Conservation (phyloP, 2,113 vertebrate genomes). For the Sterna hirundo region DNA sequence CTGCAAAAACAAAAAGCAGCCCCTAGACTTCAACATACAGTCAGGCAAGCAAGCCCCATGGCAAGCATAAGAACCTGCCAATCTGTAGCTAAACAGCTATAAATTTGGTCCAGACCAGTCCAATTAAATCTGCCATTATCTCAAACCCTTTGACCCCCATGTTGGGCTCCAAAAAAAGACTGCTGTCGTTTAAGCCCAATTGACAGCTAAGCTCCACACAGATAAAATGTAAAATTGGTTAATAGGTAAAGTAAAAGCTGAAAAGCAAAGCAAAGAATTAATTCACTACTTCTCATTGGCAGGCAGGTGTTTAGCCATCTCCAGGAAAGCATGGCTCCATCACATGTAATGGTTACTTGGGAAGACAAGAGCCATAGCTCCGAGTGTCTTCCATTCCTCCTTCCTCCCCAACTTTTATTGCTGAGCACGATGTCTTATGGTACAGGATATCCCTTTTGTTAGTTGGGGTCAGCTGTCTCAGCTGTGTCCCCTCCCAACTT, state of each 20-base stretch:
- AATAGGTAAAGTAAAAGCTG: background rate
- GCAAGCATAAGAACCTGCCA: background rate
- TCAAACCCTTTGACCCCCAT: background rate
- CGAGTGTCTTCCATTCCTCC: background rate
- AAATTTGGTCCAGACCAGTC: background rate
- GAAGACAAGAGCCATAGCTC: background rate
- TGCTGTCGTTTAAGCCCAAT: fast-evolving
- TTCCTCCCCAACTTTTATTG: background rate
- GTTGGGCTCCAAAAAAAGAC: background rate
- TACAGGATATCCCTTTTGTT: background rate
- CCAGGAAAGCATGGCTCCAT: background rate
- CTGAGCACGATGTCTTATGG: no score
- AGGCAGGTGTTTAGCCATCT: background rate
- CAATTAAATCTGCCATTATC: background rate
- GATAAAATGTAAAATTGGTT: background rate
- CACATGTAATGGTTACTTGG: fast-evolving
- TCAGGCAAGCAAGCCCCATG: background rate
- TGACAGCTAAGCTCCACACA: background rate
- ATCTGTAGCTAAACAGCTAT: background rate
- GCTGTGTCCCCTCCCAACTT: fast-evolving
- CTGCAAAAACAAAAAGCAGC: background rate
- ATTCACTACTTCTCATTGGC: background rate
- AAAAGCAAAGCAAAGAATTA: background rate
- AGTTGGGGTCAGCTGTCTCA: background rate
- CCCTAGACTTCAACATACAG: background rate